Conservation (phyloP, 2,797 vertebrate genomes). For the Mormyrus proboscirostris region DNA sequence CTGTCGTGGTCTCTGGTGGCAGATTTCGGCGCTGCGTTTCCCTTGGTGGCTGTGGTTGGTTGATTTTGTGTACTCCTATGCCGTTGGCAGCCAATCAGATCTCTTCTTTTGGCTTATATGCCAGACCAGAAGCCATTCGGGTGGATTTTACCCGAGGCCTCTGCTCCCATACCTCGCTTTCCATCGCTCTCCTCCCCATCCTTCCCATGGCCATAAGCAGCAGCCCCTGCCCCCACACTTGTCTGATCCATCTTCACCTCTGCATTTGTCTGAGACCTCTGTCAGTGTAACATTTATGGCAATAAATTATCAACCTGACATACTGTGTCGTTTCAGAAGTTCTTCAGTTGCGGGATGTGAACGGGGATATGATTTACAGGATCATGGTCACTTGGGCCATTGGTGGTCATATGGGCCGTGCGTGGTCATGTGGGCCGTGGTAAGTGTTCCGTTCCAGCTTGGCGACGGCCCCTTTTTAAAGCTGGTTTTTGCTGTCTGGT, state of each 20-base stretch:
- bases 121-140: background rate
- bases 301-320: slow-evolving; percentile 17
- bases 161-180: background rate
- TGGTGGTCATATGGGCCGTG: background rate
- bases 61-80: background rate
- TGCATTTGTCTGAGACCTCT: slow-evolving; percentile 1
- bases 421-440: background rate
- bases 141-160: slow-evolving; percentile 1
- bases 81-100: background rate
- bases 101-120: background rate
- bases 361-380: background rate
- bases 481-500: background rate
- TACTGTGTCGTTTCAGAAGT: slow-evolving; percentile 14
- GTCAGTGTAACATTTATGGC: background rate
- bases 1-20: slow-evolving; percentile 4
- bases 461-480: background rate
- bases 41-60: background rate
- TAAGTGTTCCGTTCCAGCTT: background rate
- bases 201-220: background rate
- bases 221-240: background rate
- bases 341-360: background rate
- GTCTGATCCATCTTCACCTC: background rate
- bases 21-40: background rate
- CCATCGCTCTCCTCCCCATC: background rate
- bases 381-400: background rate